Conservation (phyloP, 2,888 invertebrate genomes). For the Nymphalis urticae region DNA sequence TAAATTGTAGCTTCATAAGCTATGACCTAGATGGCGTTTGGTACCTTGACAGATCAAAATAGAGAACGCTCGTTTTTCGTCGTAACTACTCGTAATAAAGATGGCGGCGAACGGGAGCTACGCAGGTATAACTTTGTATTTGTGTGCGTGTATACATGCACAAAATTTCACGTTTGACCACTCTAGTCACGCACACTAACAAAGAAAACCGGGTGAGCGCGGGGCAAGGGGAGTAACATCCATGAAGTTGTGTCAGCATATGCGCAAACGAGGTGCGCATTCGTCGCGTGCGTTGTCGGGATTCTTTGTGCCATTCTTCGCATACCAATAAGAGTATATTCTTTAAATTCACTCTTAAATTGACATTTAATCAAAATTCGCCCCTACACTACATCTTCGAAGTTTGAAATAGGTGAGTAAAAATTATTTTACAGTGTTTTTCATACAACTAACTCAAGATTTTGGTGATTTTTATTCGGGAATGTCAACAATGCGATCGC, state of each 20-base stretch:
- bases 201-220: conserved; percentile 69
- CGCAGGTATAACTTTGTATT: conserved; percentile 69
- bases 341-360: conserved; percentile 87
- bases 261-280: conserved; percentile 92
- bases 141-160: conserved; percentile 74
- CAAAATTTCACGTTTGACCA: conserved; percentile 82
- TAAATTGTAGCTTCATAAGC: not conserved
- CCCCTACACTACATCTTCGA: conserved; percentile 83
- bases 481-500: conserved; percentile 88
- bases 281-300: conserved; percentile 95
- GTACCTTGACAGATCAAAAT: conserved; percentile 49
- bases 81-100: conserved; percentile 56
- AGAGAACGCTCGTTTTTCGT: conserved; percentile 57
- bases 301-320: conserved; percentile 99
- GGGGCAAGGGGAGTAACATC: conserved; percentile 80
- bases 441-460: conserved; percentile 84
- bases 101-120: conserved; percentile 78
- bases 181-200: conserved; percentile 70
- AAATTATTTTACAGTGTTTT: conserved; percentile 78
- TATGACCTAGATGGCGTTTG: conserved; percentile 41
- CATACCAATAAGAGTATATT: conserved; percentile 92
- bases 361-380: conserved; percentile 84
- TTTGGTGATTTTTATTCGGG: conserved; percentile 84
- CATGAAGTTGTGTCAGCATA: conserved; percentile 86
- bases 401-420: conserved; percentile 88